phyloP scores from a whole-genome alignment of 1,140 invertebrate genomes.

The Piezodorus guildinii region DNA sequence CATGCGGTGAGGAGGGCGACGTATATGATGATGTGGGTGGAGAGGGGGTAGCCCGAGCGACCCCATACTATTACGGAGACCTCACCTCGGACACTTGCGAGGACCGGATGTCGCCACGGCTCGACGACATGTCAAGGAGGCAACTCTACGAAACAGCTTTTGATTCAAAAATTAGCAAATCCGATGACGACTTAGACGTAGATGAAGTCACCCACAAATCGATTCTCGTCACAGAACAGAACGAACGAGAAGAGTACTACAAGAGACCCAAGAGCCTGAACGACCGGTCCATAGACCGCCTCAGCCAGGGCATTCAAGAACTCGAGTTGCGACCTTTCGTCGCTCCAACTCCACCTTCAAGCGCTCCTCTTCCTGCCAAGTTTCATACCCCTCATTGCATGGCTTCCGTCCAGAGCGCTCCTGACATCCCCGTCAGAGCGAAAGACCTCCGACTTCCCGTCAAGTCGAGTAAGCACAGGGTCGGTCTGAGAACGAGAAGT shows the following conservation, averaged over 20 bases:
- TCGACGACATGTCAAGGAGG: slow-evolving; percentile 52
- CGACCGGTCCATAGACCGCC: slow-evolving; percentile 17
- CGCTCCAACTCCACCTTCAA: slow-evolving; percentile 65
- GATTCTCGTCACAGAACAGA: slow-evolving; percentile 16
- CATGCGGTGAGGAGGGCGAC: slow-evolving; percentile 32
- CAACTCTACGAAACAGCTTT: slow-evolving; percentile 81
- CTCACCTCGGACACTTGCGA: slow-evolving; percentile 14
- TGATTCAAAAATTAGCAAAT: slow-evolving; percentile 70
- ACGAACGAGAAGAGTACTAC: slow-evolving; percentile 4
- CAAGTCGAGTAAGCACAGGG: slow-evolving; percentile 55
- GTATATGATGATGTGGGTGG: slow-evolving; percentile 31
- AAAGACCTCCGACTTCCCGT: slow-evolving; percentile 43
- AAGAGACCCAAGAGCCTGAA: slow-evolving; percentile 10
- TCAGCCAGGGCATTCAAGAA: slow-evolving; percentile 8
- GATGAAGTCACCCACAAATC: slow-evolving; percentile 24
- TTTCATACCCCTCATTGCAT: slow-evolving; percentile 51
- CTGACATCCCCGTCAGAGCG: slow-evolving; percentile 51
- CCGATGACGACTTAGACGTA: slow-evolving; percentile 65
- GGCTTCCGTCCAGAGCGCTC: slow-evolving; percentile 64
- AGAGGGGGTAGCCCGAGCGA: slow-evolving; percentile 30
- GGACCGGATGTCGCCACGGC: slow-evolving; percentile 25
- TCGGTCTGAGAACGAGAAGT: slow-evolving; percentile 30
- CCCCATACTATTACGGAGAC: slow-evolving; percentile 25
- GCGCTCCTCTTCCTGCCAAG: slow-evolving; percentile 63
- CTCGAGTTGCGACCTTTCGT: slow-evolving; percentile 31